phyloP scores from a whole-genome alignment of 2,113 vertebrate genomes.

The Corvus hawaiiensis region DNA sequence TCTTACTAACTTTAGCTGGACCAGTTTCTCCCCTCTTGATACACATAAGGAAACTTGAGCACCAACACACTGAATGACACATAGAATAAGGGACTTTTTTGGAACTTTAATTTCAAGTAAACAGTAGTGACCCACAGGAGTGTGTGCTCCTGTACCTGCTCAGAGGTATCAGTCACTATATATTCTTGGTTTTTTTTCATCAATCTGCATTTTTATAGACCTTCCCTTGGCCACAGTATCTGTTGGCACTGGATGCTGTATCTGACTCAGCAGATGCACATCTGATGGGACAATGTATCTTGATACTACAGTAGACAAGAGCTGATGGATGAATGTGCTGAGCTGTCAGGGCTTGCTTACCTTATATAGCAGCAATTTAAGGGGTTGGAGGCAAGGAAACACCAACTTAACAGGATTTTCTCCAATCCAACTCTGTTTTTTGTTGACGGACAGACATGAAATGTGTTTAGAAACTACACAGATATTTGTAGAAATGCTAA shows the following conservation, averaged over 20 bases:
- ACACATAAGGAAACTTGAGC: not conserved
- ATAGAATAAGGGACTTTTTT: not conserved
- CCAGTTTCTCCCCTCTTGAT: not conserved
- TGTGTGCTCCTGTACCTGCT: not conserved
- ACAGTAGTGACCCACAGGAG: not conserved
- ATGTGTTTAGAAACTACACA: not conserved
- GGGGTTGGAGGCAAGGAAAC: not conserved
- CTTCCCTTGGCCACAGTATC: not conserved
- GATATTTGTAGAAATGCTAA: not conserved
- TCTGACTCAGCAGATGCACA: not conserved
- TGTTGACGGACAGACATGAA: not conserved
- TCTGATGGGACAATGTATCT: not conserved
- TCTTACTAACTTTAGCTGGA: not conserved
- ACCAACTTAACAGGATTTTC: not conserved
- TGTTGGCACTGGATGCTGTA: not conserved
- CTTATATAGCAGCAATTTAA: not conserved
- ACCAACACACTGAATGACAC: not conserved
- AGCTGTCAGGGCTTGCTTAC: not conserved
- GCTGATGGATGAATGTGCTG: not conserved
- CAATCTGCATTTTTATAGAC: not conserved
- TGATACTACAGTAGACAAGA: not conserved
- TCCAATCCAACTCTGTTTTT: not conserved
- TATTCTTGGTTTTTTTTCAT: not conserved
- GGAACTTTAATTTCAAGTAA: not conserved
- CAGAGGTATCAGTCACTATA: not conserved